Conservation (phyloP, 2,888 invertebrate species). For the Diaphora mendica region DNA sequence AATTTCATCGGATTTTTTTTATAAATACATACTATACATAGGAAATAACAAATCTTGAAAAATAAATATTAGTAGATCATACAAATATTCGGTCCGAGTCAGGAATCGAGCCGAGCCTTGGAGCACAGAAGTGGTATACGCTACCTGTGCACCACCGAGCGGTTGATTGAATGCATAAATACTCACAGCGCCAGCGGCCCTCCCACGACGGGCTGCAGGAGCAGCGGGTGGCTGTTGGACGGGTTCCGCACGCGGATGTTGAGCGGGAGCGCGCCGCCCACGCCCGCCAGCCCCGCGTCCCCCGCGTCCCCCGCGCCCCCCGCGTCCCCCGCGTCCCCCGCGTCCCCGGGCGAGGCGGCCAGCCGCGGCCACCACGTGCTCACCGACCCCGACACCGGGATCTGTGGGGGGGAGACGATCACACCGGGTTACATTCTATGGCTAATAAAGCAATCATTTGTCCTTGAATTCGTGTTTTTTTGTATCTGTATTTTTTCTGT, state of each 20-base stretch:
- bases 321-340: slow-evolving; percentile 55
- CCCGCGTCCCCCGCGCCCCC: slow-evolving; percentile 22
- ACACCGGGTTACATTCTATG: background rate
- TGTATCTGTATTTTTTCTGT: no score
- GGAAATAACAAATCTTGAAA: no score
- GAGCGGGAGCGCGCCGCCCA: slow-evolving; percentile 85
- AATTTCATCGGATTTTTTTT: no score
- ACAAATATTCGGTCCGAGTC: no score
- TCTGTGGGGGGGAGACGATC: slow-evolving; percentile 21
- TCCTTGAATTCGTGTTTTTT: no score
- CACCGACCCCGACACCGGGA: slow-evolving; percentile 50
- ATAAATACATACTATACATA: no score
- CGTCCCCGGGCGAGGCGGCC: slow-evolving; percentile 38
- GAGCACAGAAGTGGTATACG: no score
- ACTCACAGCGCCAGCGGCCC: slow-evolving; percentile 38
- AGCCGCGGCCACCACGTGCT: slow-evolving; percentile 54
- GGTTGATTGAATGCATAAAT: background rate
- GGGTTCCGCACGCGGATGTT: slow-evolving; percentile 92
- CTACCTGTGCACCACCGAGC: no score
- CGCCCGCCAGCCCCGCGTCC: slow-evolving; percentile 49
- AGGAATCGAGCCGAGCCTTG: no score
- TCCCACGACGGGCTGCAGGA: slow-evolving; percentile 86
- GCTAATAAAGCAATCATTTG: no score
- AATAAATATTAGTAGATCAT: no score
- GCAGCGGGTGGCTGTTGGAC: slow-evolving; percentile 87